Percentiles rank a stretch among this genome's conserved stretches.
These are phyloP conservation scores for crab-eating macaque (Macaca fascicularis) DNA, from an alignment of 2,113 vertebrate genomes.

Conservation along the genomic window T2T-MFA8v1.1 NC_088379.1:149883001-149883500, in stretches of 20 bases:
- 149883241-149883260: neutral
- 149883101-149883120: neutral
- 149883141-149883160: slow-evolving; percentile 10
- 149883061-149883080: neutral
- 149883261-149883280: slow-evolving; percentile 17
- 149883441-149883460: neutral
- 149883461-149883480: slow-evolving; percentile 4
- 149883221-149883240: too few species aligned
- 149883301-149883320: neutral
- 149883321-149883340: neutral
- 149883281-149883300: neutral
- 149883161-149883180: neutral
- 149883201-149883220: neutral
- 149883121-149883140: neutral
- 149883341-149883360: neutral
- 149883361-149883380: neutral
- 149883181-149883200: slow-evolving; percentile 12
- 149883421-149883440: neutral
- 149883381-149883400: slow-evolving; percentile 15
- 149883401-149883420: neutral
- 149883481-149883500: neutral
- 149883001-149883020: neutral
- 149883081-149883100: neutral
- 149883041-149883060: neutral
- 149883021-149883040: neutral